Base-by-base conservation (phyloP, 2,797 vertebrate genomes). In the Melanotaenia trifasciata region DNA sequence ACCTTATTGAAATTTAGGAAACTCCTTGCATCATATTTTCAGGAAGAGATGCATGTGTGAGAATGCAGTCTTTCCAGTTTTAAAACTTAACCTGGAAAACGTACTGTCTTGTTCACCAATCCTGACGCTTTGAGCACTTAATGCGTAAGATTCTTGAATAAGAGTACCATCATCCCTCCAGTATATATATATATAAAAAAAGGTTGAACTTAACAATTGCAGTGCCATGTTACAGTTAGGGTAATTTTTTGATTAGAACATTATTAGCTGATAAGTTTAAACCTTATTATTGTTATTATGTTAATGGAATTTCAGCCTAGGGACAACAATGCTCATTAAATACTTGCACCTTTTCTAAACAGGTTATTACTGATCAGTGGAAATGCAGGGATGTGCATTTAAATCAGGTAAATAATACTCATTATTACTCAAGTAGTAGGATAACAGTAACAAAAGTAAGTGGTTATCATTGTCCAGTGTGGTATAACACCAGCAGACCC, bases 331-430 rank as follows among this genome's bases (percentile, higher is more conserved):
- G 32, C 32, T 54, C 26, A 10, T 65, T 22, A 65, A 65, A 20
- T 36, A 65, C 35, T 26, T 65, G 63, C 5, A 65, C 22, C 33
- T 16, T 65, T 54, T 36, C 50, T 53, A 26, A 65, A 20, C 63
- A 45, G 43, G 16, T 45, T 5, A 45, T 13, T 38, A 38, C 36
- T 38, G 36, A 3, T 38, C 36, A 38, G 36, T 38, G 3, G 36
- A 38, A 38, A 3, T 12, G 11, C 36, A 38, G 2, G 36, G 11
- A 38, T 12, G 36, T 13, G 12, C 36, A 38, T 38, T 13, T 38
- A 38, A 38, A 38, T 2, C 12, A 38, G 36, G 12, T 38, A 12
- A 38, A 38, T 12, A 13, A 9, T 13, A 12, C 36, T 38, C 35
- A 38, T 38, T 38, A 38, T 38, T 38, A 38, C 2, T 38, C 12